Evolutionary conservation across 2,113 vertebrate species (phyloP).

Genomic region (Chascanopsetta lugubris): DNA sequence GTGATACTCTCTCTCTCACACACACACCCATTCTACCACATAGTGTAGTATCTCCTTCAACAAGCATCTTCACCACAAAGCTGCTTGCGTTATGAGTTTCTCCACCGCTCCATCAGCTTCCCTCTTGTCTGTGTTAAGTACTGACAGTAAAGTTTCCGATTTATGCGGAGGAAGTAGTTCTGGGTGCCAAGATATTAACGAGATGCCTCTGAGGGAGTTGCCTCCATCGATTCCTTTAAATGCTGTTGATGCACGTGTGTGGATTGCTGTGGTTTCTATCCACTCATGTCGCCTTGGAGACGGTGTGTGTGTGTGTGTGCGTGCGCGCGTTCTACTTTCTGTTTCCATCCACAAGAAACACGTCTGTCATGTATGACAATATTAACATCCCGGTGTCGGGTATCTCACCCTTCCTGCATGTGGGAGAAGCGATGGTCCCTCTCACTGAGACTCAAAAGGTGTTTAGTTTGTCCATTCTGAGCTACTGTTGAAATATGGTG

Average conservation of each 20-base stretch:
- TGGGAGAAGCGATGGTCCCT: too few relatives aligned
- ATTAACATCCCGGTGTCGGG: too few relatives aligned
- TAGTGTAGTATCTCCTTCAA: slow-evolving; percentile 36
- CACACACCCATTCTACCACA: slow-evolving; percentile 5
- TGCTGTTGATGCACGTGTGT: slow-evolving; percentile 19
- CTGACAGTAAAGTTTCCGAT: slow-evolving; percentile 55
- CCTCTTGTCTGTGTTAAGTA: slow-evolving; percentile 37
- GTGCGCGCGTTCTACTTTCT: too few relatives aligned
- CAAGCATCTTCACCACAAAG: slow-evolving; percentile 30
- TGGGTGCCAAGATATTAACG: slow-evolving; percentile 22
- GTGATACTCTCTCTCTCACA: slow-evolving; percentile 22
- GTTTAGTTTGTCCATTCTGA: too few relatives aligned
- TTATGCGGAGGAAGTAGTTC: slow-evolving; percentile 11
- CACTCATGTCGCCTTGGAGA: neutral
- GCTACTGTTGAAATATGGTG: too few relatives aligned
- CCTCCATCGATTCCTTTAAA: slow-evolving; percentile 40
- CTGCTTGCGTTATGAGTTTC: slow-evolving; percentile 57
- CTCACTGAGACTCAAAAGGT: too few relatives aligned
- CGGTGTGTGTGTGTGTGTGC: too few relatives aligned
- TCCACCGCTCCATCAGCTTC: slow-evolving; percentile 46
- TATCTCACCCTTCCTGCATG: neutral
- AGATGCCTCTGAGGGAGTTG: slow-evolving; percentile 33
- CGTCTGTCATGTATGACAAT: neutral
- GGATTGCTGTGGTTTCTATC: slow-evolving; percentile 38
- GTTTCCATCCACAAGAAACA: neutral